Evolutionary conservation across 2,797 vertebrate genomes (phyloP).

Genomic region (Meriones psammophilus): DNA sequence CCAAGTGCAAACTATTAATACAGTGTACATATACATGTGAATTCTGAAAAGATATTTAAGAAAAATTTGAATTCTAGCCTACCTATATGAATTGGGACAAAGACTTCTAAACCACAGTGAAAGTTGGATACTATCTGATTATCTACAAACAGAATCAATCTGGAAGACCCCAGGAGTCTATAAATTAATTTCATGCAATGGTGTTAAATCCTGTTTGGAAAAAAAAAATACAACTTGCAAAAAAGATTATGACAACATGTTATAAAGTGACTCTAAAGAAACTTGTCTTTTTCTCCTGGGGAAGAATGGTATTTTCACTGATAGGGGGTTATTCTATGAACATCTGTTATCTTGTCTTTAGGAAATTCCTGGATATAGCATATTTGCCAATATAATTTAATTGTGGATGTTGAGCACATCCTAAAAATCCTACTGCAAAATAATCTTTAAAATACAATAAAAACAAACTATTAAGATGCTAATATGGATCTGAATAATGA

Average conservation of each 20-base stretch:
- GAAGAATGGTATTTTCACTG: background rate
- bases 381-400: background rate
- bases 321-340: background rate
- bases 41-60: background rate
- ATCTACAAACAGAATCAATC: constrained; percentile 15
- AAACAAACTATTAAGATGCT: background rate
- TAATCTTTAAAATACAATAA: background rate
- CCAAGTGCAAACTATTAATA: background rate
- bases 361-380: background rate
- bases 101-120: background rate
- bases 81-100: background rate
- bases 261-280: constrained; percentile 57
- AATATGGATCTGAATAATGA: background rate
- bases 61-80: background rate
- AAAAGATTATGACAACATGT: constrained; percentile 54
- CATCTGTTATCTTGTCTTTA: background rate
- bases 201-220: constrained; percentile 48
- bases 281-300: background rate
- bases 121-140: constrained; percentile 44
- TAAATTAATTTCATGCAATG: constrained; percentile 46
- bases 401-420: background rate
- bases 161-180: background rate
- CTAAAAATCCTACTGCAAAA: background rate
- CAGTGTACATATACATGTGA: background rate
- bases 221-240: background rate